phyloP scores from a whole-genome alignment of 1,140 invertebrate genomes.

The Drosophila persimilis region DNA sequence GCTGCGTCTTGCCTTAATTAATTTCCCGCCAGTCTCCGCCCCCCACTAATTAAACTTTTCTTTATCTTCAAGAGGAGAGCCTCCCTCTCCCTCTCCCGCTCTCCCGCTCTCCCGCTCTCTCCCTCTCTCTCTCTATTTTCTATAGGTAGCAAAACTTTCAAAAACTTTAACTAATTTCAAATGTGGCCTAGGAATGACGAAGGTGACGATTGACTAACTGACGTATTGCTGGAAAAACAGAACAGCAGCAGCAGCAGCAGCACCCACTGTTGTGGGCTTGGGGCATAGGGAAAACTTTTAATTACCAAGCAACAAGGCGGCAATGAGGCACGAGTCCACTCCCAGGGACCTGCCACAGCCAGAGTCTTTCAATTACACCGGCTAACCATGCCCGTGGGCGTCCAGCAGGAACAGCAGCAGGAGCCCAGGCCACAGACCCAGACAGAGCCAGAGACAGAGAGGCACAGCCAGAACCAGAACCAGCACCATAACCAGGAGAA shows the following conservation, averaged over 20 bases:
- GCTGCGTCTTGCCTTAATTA: conserved; percentile 68
- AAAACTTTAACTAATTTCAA: conserved; percentile 76
- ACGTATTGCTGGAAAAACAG: conserved; percentile 64
- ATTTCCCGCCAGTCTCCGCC: conserved; percentile 42
- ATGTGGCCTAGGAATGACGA: conserved; percentile 51
- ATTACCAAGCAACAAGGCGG: conserved; percentile 71
- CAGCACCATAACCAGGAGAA: too few relatives aligned
- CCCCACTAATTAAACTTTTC: conserved; percentile 75
- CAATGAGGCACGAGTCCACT: background rate
- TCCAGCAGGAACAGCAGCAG: conserved; percentile 16
- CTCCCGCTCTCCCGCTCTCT: conserved; percentile 1
- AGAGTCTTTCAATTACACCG: conserved; percentile 70
- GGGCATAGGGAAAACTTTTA: conserved; percentile 68
- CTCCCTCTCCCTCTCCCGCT: background rate
- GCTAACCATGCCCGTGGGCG: conserved; percentile 59
- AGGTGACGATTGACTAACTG: conserved; percentile 64
- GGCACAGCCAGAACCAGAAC: conserved; percentile 16
- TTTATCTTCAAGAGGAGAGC: conserved; percentile 2
- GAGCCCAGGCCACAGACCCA: conserved; percentile 38
- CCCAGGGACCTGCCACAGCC: conserved; percentile 23
- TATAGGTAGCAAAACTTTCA: conserved; percentile 40
- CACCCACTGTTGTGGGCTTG: conserved; percentile 54
- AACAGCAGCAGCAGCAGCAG: conserved; percentile 24
- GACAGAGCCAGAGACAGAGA: conserved; percentile 23
- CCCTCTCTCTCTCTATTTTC: background rate